Evolutionary conservation across 2,888 invertebrate species (phyloP), one percentile per base, ranked within the genome.

Genomic region (Leptinotarsa peninsularis): DNA sequence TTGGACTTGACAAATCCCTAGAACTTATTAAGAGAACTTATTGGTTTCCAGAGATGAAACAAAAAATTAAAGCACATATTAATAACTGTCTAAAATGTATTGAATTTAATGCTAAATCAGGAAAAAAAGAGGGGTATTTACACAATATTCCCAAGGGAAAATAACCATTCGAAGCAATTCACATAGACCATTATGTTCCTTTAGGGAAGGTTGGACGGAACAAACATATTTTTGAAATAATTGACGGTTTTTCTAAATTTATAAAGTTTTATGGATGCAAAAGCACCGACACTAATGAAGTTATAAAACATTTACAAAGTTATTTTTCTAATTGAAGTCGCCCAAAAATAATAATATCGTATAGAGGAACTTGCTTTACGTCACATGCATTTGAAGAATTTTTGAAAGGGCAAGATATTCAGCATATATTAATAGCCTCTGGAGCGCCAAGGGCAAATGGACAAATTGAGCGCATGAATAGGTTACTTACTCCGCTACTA

Each of bases 21-120:
- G 78, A 84, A 43, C 71, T 79, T 18, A 71, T 87, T 60, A 78
- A 23, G 21, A 71, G 76, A 71, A 74, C 72, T 17, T 86, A 85
- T 78, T 86, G 85, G 83, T 86, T 86, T 78, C 82, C 85, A 15
- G 80, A 82, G 21, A 80, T 85, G 76, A 81, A 75, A 21, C 74
- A 81, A 43, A 81, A 83, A 72, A 76, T 81, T 13, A 82, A 79
- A 75, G 66, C 54, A 21, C 80, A 84, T 72, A 80, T 85, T 66
- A 14, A n/a, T 17, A 84, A 82, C 70, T 85, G 84, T 76, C 63
- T 85, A 23, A 83, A 82, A 70, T 85, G 85, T 74, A 80, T 85
- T 7, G 73, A 74, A 43, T 83, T 73, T 60, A 80, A 79, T 18
- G 73, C 78, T 2, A 69, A 69, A 4, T 74, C 56, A 54, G 83